Evolutionary conservation across 1,140 invertebrate species (phyloP).

Genomic region (Aricia agestis): DNA sequence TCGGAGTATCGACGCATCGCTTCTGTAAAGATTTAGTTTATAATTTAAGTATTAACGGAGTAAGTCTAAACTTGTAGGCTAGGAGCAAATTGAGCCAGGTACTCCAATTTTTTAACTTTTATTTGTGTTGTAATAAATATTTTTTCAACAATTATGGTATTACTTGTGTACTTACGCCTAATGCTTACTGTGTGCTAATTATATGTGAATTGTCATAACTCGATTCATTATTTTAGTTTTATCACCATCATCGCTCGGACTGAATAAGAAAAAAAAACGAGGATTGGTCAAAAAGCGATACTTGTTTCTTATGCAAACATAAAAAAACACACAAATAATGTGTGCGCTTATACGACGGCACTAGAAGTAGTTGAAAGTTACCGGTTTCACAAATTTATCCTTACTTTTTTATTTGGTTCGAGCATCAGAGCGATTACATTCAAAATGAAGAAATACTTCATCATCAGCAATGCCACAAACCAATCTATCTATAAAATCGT

Average conservation of each 20-base stretch:
- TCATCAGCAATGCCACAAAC: too few species aligned
- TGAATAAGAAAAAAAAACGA: too few species aligned
- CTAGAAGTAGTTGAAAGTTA: too few species aligned
- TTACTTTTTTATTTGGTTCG: too few species aligned
- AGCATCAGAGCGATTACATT: background rate
- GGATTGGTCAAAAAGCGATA: too few species aligned
- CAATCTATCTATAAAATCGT: too few species aligned
- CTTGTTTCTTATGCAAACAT: too few species aligned
- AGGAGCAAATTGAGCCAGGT: constrained; percentile 22
- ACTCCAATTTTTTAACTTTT: constrained; percentile 28
- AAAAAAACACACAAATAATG: too few species aligned
- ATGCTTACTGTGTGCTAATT: constrained; percentile 12
- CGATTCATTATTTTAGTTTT: constrained; percentile 10
- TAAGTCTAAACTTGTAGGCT: constrained; percentile 27
- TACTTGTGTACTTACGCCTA: constrained; percentile 15
- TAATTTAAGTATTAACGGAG: constrained; percentile 26
- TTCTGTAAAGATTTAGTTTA: constrained; percentile 29
- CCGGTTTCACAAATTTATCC: too few species aligned
- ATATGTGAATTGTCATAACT: constrained; percentile 6
- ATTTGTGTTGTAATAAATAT: constrained; percentile 37
- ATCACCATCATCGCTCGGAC: background rate
- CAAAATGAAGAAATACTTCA: background rate
- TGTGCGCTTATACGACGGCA: too few species aligned
- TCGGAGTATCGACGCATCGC: constrained; percentile 24
- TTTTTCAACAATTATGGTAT: constrained; percentile 29